Percentiles rank a stretch among this genome's conserved stretches.
Evolutionary conservation across 2,797 vertebrate species (phyloP).

Genomic region (Toxotes lorentzi): DNA sequence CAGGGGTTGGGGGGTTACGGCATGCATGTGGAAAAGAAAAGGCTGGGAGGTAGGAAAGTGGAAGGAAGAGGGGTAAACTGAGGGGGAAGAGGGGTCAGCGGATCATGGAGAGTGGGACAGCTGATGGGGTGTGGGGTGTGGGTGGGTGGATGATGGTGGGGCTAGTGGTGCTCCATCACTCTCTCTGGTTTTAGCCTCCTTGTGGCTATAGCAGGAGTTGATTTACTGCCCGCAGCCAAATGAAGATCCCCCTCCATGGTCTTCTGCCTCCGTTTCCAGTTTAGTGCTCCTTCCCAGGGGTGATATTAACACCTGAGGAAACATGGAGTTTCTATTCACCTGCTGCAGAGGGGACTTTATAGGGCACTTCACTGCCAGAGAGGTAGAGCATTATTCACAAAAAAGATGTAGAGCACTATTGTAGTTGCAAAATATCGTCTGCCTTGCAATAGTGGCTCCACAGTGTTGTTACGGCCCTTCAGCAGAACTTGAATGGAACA

Average conservation of each 20-base stretch:
- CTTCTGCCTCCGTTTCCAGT: conserved; percentile 46
- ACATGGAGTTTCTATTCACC: conserved; percentile 54
- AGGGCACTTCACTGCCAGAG: conserved; percentile 32
- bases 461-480: conserved; percentile 25
- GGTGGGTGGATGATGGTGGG: not conserved
- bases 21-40: conserved; percentile 9
- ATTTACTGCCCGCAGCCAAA: conserved; percentile 66
- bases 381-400: conserved; percentile 36
- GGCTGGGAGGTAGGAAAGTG: conserved; percentile 2
- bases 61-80: conserved; percentile 21
- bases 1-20: not conserved
- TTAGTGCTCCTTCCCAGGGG: conserved; percentile 58
- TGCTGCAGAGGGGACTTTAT: conserved; percentile 52
- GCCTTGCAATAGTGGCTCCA: conserved; percentile 30
- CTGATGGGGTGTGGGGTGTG: not conserved
- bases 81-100: conserved; percentile 11
- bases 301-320: conserved; percentile 64
- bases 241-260: conserved; percentile 60
- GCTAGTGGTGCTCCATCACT: conserved; percentile 39
- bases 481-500: conserved; percentile 35
- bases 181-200: conserved; percentile 41
- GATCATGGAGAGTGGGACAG: conserved; percentile 41
- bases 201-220: conserved; percentile 55
- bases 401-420: conserved; percentile 19
- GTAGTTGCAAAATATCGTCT: conserved; percentile 27